Base-by-base conservation (phyloP, 2,797 vertebrate genomes). In the Lagocephalus sceleratus region DNA sequence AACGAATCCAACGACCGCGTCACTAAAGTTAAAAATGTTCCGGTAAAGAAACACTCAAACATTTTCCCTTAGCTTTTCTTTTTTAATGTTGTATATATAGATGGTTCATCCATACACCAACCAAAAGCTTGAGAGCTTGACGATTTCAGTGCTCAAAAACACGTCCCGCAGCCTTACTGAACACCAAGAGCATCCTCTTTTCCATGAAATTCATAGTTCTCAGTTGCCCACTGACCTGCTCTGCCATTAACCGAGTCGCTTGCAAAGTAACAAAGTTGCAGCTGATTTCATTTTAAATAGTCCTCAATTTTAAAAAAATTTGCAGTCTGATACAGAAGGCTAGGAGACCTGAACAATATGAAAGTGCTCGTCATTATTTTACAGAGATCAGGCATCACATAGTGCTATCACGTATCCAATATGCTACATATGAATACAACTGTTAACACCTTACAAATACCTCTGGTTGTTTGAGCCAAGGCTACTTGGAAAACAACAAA, bases 361-460 rank as follows among this genome's bases (percentile, higher is more conserved):
- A 99, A 98, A 98, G 95, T 99, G 96, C 96, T 96, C 96, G 94
- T 93, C 81, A 89, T 94, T 94, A 92, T 95, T 98, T 96, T 98
- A 97, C 95, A 98, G 94, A 95, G 93, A 94, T 91, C 88, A 91
- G 91, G 91, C 88, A 93, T 95, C 92, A 94, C 94, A 94, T 96
- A 98, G 95, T 96, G 92, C 94, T 95, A 95, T 93, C 92, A 94
- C 93, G 94, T 94, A 96, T 97, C 92, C 94, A 90, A 93, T 96
- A 95, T 94, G 95, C 95, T 98, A 98, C 93, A 96, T 93, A 94
- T 94, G 94, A 97, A 97, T 94, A 96, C 95, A 90, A 85, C 85
- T 86, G 83, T 84, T 84, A 87, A 92, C 88, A 91, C 90, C 89
- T 90, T 90, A 89, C 78, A 90, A 92, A 90, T 77, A 83, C 88